Percentiles rank a stretch among this genome's conserved stretches.
phyloP scores from a whole-genome alignment of 2,888 invertebrate species.

The Lasioglossum malachurum region DNA sequence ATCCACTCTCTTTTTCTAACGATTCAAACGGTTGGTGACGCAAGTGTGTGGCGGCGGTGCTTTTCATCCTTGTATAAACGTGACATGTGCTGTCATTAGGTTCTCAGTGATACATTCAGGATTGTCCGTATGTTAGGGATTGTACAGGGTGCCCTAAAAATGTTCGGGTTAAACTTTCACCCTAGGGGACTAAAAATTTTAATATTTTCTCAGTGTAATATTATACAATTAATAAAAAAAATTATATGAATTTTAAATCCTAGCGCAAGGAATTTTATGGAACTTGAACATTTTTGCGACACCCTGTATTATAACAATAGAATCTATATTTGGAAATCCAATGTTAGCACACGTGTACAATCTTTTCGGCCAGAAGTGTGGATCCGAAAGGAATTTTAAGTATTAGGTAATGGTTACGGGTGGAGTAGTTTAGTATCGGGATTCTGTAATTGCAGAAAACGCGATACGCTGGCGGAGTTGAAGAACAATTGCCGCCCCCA shows the following conservation, averaged over 20 bases:
- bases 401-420: neutral
- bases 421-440: slow-evolving; percentile 1
- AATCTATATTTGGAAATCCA: neutral
- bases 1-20: too few relatives aligned
- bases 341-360: neutral
- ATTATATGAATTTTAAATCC: too few relatives aligned
- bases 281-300: too few relatives aligned
- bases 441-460: slow-evolving; percentile 85
- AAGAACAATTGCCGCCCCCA: slow-evolving; percentile 86
- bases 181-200: too few relatives aligned
- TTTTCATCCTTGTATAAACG: neutral
- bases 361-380: neutral
- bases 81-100: neutral
- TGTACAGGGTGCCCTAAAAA: too few relatives aligned
- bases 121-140: neutral
- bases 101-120: neutral
- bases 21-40: neutral
- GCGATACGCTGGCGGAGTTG: slow-evolving; percentile 85
- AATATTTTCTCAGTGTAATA: too few relatives aligned
- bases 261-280: too few relatives aligned
- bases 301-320: neutral
- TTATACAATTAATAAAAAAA: too few relatives aligned
- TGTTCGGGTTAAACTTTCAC: too few relatives aligned
- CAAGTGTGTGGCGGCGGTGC: neutral
- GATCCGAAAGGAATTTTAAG: neutral